These are phyloP conservation scores for Anaspis maculata DNA, from an alignment of 2,888 invertebrate species.

Conservation along the genomic window DNA sequence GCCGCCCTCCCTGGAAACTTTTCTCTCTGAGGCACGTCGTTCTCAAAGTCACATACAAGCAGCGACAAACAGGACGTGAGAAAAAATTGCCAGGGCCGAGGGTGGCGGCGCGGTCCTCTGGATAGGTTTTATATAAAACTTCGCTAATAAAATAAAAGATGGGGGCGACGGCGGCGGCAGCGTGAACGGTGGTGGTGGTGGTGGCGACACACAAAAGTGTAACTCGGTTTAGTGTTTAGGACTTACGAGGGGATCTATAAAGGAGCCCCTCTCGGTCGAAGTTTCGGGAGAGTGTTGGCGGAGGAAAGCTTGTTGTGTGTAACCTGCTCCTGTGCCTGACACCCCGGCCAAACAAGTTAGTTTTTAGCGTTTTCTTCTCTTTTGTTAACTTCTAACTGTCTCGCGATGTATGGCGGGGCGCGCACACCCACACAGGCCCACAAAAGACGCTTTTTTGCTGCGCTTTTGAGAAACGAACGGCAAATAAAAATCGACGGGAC, in stretches of 20 bases:
- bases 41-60: too few species aligned
- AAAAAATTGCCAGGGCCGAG: too few species aligned
- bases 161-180: too few species aligned
- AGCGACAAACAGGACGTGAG: too few species aligned
- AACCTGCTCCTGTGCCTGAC: constrained; percentile 17
- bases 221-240: constrained; percentile 18
- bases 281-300: constrained; percentile 3
- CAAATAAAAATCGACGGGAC: neutral
- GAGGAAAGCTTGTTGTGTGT: constrained; percentile 19
- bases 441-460: too few species aligned
- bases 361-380: constrained; percentile 19
- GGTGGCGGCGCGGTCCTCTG: too few species aligned
- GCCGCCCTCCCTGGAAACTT: too few species aligned
- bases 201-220: constrained; percentile 19
- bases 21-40: too few species aligned
- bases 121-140: too few species aligned
- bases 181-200: too few species aligned
- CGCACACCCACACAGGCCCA: too few species aligned
- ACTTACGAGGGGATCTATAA: constrained; percentile 14
- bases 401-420: constrained; percentile 13
- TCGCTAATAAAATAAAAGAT: constrained; percentile 24
- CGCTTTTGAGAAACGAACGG: neutral
- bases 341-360: constrained; percentile 19
- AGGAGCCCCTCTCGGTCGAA: constrained; percentile 17
- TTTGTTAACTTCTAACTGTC: constrained; percentile 18